Base-by-base conservation (phyloP, 2,797 vertebrate species). In the Tenualosa thibaudeaui region DNA sequence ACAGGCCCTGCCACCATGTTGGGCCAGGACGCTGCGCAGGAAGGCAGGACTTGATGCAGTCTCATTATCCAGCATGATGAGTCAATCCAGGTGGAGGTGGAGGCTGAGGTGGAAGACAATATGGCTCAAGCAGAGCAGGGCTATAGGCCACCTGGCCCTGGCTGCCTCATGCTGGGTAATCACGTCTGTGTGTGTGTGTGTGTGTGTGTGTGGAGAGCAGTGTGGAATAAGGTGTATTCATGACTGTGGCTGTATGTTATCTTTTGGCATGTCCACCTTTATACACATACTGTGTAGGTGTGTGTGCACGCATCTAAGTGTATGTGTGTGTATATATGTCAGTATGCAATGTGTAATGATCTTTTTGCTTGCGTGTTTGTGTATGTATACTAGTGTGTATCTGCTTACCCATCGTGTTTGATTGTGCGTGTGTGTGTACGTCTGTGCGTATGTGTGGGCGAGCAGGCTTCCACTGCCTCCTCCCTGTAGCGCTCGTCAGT, bases 41-140 rank as follows among this genome's bases (percentile, higher is more conserved):
- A 43, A 78, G 71, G 71, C 40, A 78, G 19, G 5, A 58, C 5
- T 24, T 31, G 12, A 37, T 82, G 81, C 51, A 82, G 49, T 82
- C 24, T 53, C 81, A 82, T 58, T 78, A 78, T 78, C 37, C 71
- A 78, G 71, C 71, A 78, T 78, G 71, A 78, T 78, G 71, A 78
- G 71, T 78, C 71, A 78, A 78, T 78, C 71, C 71, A 78, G 71
- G 71, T 78, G 71, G 71, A 78, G 71, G 40, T 78, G 40, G 71
- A 78, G 40, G 71, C 37, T 46, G 71, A 78, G 71, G 71, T 78
- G 71, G 71, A 78, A 78, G 71, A 78, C 71, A 78, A 78, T 78
- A 78, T 78, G 71, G 37, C 71, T 78, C 71, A 43, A 78, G 71
- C 71, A 46, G 71, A 78, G 71, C 71, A 12, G 71, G 71, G 71